A percentile compares a stretch with the other conserved stretches of the same genome.
phyloP scores from a whole-genome alignment of 2,888 invertebrate genomes.

The Drosophila koepferae region DNA sequence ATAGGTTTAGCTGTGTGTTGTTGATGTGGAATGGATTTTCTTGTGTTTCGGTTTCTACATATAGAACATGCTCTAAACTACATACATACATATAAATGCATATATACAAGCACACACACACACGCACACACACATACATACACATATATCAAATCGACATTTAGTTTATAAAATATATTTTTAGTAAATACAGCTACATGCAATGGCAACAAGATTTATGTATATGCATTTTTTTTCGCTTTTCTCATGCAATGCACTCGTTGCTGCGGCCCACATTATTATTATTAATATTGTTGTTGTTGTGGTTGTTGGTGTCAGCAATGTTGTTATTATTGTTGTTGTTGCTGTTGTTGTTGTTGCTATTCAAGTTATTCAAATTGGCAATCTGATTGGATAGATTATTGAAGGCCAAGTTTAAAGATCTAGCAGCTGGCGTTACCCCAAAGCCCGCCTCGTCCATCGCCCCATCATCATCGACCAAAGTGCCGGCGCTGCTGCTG shows the following conservation, averaged over 20 bases:
- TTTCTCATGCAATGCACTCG: slow-evolving; percentile 82
- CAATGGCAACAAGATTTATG: slow-evolving; percentile 54
- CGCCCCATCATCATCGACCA: slow-evolving; percentile 73
- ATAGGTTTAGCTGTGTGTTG: slow-evolving; percentile 3
- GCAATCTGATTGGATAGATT: slow-evolving; percentile 70
- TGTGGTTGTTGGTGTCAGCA: slow-evolving; percentile 62
- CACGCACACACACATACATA: slow-evolving; percentile 31
- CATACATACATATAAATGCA: slow-evolving; percentile 42
- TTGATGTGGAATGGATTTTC: slow-evolving; percentile 1
- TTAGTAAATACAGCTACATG: slow-evolving; percentile 39
- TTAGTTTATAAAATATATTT: slow-evolving; percentile 18
- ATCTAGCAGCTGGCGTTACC: slow-evolving; percentile 71
- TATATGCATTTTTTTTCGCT: slow-evolving; percentile 47
- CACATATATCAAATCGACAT: slow-evolving; percentile 21
- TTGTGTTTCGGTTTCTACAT: background rate
- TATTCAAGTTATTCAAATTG: slow-evolving; percentile 64
- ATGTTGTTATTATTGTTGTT: slow-evolving; percentile 43
- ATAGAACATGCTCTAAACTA: slow-evolving; percentile 48
- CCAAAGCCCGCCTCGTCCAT: slow-evolving; percentile 46
- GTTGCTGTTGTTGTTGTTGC: slow-evolving; percentile 39
- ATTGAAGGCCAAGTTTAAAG: slow-evolving; percentile 64
- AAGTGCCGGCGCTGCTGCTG: slow-evolving; percentile 68
- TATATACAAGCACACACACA: slow-evolving; percentile 38
- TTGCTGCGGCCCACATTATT: slow-evolving; percentile 75
- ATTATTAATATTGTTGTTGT: slow-evolving; percentile 65